These are phyloP conservation scores for Baryphthengus martii DNA, from an alignment of 2,113 vertebrate species.

Conservation along the genomic window DNA sequence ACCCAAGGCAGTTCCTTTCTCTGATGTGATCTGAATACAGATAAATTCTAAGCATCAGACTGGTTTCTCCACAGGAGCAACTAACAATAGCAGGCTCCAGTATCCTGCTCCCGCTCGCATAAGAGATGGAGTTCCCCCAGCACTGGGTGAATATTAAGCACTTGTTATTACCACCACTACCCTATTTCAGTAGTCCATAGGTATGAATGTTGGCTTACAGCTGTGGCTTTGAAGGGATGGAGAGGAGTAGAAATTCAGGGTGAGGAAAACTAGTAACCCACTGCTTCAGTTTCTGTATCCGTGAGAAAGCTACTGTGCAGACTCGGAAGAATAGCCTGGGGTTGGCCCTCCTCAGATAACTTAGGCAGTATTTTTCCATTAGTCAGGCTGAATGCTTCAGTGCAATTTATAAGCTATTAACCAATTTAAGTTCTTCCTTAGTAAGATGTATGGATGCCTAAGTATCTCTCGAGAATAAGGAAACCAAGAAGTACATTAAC, in stretches of 20 bases:
- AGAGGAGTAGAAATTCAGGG: neutral
- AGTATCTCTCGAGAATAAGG: neutral
- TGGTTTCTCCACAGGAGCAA: neutral
- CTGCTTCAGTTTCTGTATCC: neutral
- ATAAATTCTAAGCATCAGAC: neutral
- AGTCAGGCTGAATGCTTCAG: neutral
- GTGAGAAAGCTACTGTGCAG: neutral
- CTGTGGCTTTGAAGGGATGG: neutral
- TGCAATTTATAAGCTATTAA: neutral
- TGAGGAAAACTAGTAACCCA: neutral
- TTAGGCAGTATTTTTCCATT: neutral
- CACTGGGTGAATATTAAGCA: neutral
- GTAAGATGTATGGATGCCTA: neutral
- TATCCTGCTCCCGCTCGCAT: neutral
- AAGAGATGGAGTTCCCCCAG: neutral
- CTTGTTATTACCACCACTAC: neutral
- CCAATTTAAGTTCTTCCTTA: neutral
- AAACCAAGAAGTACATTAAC: neutral
- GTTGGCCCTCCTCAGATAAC: neutral
- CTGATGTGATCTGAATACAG: neutral
- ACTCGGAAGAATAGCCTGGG: neutral
- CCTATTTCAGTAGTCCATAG: neutral
- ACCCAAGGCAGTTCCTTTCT: neutral
- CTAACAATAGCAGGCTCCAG: neutral
- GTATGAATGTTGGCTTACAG: neutral